Base-by-base conservation (phyloP, 2,888 invertebrate genomes). In the Coecobrya sp. region DNA sequence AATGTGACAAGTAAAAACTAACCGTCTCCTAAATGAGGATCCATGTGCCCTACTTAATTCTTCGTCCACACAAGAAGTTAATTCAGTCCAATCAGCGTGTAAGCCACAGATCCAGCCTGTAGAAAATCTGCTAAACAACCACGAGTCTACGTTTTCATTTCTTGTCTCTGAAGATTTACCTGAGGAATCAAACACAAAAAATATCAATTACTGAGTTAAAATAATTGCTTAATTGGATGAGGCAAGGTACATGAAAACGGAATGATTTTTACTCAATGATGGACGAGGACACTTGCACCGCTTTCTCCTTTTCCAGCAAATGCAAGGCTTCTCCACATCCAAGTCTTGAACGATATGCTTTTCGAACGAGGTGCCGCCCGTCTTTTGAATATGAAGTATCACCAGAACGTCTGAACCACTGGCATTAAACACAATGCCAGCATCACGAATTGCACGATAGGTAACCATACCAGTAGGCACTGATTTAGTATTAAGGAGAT, bases 31-130 rank as follows among this genome's bases (percentile, higher is more conserved):
- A 0, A 97, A 97, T 10, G 97, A 97, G 89, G 97, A 97, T 5
- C 98, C 98, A 96, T 99, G 99, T 95, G 98, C 97, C 95, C 98
- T 97, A 96, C 99, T 98, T 95, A 99, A 96, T 95, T 98, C 98
- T 36, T 97, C 97, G 95, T 99, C 98, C 59, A 99, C 99, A 96
- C 99, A 99, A 95, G 97, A 97, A 11, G 98, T 98, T 94, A 99
- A 96, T 96, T 99, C 99, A 1, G 99, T 99, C 98, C 99, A 99
- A 96, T 99, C 99, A 36, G 99, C 99, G 95, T 99, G 99, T 76
- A 99, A 96, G 86, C 99, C 99, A 96, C 99, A 99, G 95, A 98
- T 98, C 99, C 99, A 99, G 94, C 99, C 99, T 36, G 99, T 99
- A 84, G 99, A 99, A 96, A 99, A 99, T 95, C 99, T 97, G 95